Evolutionary conservation across 2,797 vertebrate genomes (phyloP), one percentile per base, ranked within the genome.

Genomic region (Spatula versicolor): DNA sequence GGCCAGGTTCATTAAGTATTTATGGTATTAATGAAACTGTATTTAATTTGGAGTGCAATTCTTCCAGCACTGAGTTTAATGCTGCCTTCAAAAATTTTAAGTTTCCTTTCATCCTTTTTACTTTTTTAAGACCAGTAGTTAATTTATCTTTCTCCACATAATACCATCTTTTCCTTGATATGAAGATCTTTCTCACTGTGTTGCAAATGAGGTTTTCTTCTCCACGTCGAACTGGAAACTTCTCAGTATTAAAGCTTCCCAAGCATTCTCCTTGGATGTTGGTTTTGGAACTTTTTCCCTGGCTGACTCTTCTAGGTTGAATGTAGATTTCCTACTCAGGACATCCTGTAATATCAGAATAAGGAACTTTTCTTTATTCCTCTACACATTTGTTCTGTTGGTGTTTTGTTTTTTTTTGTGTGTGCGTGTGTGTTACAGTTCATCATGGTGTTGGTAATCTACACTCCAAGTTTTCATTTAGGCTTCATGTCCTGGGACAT

Each of bases 381-480:
- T 50, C 3, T 31, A 7, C 71, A 11, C 22, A 80, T 90, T 72
- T 54, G 21, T 87, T 60, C 21, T 41, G 7, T 45, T 37, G 25
- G 41, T 3, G 16, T 43, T 81, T 16, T n/a, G 71, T 68, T n/a
- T 39, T 39, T 39, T 39, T 39, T 39, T 39, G 2, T 11, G 28
- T 46, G 78, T 78, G 46, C 8, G 7, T 4, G 0, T 83, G 45
- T 3, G 41, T 43, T 43, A 43, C 41, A 60, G 11, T 30, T 76
- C 20, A 31, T 73, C 21, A 16, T 0, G 0, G 10, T 74, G 23
- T 2, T 22, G 50, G 8, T 46, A n/a, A 23, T 26, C 71, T 25
- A 14, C 46, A 20, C 46, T 78, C 77, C 20, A 37, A 74, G 66
- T 39, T 16, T 45, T 75, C 17, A 14, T n/a, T 31, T 69, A 15